Conservation (phyloP, 2,888 invertebrate species). For the Ochlodes sylvanus region DNA sequence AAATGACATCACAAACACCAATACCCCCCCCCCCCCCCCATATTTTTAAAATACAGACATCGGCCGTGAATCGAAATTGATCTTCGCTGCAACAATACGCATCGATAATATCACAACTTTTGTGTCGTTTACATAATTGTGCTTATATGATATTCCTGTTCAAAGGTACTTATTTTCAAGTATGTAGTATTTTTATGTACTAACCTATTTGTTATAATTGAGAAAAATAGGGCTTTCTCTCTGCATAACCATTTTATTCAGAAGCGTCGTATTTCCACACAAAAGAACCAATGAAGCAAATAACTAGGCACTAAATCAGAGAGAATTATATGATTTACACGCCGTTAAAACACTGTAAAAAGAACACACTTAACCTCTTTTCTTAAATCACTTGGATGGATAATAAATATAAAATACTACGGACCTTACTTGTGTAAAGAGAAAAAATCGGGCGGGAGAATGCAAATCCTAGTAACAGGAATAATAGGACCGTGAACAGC, state of each 20-base stretch:
- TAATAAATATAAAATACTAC: slow-evolving; percentile 33
- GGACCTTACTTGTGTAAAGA: slow-evolving; percentile 9
- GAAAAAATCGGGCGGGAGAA: slow-evolving; percentile 22
- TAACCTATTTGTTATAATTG: too few species aligned
- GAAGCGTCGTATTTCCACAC: not conserved
- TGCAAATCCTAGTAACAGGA: slow-evolving; percentile 41
- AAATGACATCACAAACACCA: not conserved
- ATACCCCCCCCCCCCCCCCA: too few species aligned
- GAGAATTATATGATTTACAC: slow-evolving; percentile 15
- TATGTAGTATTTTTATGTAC: too few species aligned
- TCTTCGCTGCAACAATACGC: too few species aligned
- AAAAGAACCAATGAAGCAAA: slow-evolving; percentile 15
- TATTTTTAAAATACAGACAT: not conserved
- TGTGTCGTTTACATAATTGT: too few species aligned
- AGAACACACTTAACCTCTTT: slow-evolving; percentile 9
- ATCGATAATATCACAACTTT: too few species aligned
- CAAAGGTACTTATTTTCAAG: too few species aligned
- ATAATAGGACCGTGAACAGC: slow-evolving; percentile 53
- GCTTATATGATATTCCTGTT: too few species aligned
- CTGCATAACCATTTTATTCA: not conserved
- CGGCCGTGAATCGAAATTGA: too few species aligned
- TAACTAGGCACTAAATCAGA: slow-evolving; percentile 19
- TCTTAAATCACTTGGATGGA: slow-evolving; percentile 33
- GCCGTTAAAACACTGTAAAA: slow-evolving; percentile 8
- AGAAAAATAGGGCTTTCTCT: too few species aligned